phyloP scores from a whole-genome alignment of 2,113 vertebrate species.

The Probosciger aterrimus region DNA sequence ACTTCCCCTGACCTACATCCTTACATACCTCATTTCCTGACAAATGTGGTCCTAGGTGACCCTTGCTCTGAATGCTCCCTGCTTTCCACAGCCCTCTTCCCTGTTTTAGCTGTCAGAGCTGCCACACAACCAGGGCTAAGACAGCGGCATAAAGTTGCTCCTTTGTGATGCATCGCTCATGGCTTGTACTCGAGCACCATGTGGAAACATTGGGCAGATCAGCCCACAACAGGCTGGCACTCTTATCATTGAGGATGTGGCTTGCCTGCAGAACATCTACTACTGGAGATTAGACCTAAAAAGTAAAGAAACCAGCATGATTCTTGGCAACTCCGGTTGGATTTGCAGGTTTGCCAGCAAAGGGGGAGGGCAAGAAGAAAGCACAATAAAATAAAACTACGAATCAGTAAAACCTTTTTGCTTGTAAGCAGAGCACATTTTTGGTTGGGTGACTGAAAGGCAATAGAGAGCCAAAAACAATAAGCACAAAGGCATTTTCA shows the following conservation, averaged over 20 bases:
- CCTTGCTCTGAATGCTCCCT: background rate
- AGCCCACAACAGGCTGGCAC: background rate
- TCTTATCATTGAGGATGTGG: background rate
- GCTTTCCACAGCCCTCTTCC: background rate
- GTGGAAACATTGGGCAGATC: accelerated
- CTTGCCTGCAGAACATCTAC: background rate
- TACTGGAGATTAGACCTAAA: background rate
- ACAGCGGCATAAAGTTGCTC: background rate
- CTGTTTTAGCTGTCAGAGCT: background rate
- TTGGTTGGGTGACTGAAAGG: background rate
- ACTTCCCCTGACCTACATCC: background rate
- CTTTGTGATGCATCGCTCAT: background rate
- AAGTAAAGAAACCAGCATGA: background rate
- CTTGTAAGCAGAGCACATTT: background rate
- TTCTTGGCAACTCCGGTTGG: background rate
- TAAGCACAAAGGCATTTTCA: background rate
- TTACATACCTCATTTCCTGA: background rate
- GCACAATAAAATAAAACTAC: background rate
- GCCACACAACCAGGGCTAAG: background rate
- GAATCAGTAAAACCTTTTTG: background rate
- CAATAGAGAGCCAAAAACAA: background rate
- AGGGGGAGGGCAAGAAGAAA: background rate
- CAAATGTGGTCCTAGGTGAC: background rate
- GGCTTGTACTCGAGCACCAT: background rate
- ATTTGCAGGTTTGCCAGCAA: background rate